phyloP scores from a whole-genome alignment of 2,888 invertebrate species.

The Sarcophaga subvicina region DNA sequence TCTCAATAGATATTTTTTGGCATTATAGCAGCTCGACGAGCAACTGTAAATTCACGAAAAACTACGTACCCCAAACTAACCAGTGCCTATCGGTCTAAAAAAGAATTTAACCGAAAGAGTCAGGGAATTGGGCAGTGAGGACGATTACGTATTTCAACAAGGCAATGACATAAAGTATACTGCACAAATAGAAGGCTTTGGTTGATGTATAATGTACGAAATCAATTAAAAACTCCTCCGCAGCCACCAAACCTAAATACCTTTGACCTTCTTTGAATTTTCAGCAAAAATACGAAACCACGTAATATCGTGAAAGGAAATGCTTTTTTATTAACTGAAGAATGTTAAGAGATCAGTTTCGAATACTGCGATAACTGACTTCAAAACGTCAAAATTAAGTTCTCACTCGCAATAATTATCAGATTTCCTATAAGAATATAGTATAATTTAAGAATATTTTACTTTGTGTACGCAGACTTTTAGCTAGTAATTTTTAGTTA shows the following conservation, averaged over 20 bases:
- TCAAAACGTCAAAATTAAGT: conserved; percentile 7
- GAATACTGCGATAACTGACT: conserved; percentile 6
- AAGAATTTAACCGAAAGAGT: too few relatives aligned
- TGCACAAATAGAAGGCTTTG: too few relatives aligned
- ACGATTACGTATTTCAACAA: too few relatives aligned
- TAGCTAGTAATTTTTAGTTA: background rate
- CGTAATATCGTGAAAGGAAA: conserved; percentile 9
- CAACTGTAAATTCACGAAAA: too few relatives aligned
- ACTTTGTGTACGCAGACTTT: conserved; percentile 13
- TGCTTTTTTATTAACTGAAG: conserved; percentile 8
- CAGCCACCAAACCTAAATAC: conserved; percentile 17
- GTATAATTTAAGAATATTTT: background rate
- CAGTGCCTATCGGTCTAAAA: too few relatives aligned
- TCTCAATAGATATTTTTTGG: too few relatives aligned
- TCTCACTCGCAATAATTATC: background rate
- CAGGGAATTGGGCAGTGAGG: too few relatives aligned
- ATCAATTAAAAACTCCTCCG: conserved; percentile 27
- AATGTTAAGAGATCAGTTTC: conserved; percentile 9
- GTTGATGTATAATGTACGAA: too few relatives aligned
- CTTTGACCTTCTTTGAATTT: conserved; percentile 29
- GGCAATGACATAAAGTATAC: too few relatives aligned
- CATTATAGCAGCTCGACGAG: too few relatives aligned
- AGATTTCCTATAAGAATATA: background rate
- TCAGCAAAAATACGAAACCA: conserved; percentile 28
- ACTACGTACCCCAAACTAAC: too few relatives aligned